Base-by-base conservation (phyloP, 1,140 invertebrate genomes). In the Melitaea cinxia region DNA sequence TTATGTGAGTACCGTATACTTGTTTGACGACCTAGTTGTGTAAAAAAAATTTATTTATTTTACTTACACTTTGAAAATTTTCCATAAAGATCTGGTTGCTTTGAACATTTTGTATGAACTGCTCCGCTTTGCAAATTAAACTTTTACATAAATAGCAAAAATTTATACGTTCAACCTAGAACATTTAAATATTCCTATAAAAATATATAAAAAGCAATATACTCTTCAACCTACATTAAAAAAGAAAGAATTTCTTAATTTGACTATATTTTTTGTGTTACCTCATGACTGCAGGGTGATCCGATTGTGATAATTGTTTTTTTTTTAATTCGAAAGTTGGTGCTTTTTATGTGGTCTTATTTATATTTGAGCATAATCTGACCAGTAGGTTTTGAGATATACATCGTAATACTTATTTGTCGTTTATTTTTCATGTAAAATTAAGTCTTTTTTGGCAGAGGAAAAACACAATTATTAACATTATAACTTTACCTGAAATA, bases 141-240 rank as follows among this genome's bases (percentile, higher is more conserved):
- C 73, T 78, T 24, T 73, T 82, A 53, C 84, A 89, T 12, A 89
- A 50, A 52, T 76, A 82, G 63, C 86, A 89, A 2, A 89, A 65
- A 24, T 24, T 45, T 60, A 88, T 52, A n/a, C 23, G 35, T 15
- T 82, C 68, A 12, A 57, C 66, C 85, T 88, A 78, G 14, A 79
- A 84, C 6, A 9, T 12, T 33, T 33, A 33, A 0, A 33, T 9
- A 17, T 42, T 12, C n/a, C 2, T 15, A 14, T 6, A 1, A 15
- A 39, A 15, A 14, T 39, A 39, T n/a, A n/a, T n/a, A n/a, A n/a
- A n/a, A n/a, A n/a, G n/a, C n/a, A n/a, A n/a, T n/a, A n/a, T n/a
- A n/a, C n/a, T n/a, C n/a, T n/a, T n/a, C n/a, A n/a, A n/a, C n/a
- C n/a, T n/a, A n/a, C n/a, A n/a, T n/a, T n/a, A n/a, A n/a, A n/a